These are phyloP conservation scores for Cheumatopsyche charites DNA, from an alignment of 1,140 invertebrate species.

Conservation along the genomic window DNA sequence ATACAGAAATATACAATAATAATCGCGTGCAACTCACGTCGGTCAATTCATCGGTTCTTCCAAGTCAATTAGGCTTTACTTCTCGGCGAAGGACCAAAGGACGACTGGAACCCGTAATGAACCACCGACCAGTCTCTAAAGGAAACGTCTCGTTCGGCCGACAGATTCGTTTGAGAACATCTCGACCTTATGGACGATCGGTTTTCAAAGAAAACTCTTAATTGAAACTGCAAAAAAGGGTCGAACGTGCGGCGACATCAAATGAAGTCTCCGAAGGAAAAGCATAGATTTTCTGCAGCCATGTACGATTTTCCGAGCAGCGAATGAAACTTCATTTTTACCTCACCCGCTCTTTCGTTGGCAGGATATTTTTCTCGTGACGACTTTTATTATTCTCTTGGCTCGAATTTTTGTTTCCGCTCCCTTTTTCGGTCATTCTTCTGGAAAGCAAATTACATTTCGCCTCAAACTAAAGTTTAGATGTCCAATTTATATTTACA, in stretches of 20 bases:
- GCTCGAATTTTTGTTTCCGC: neutral
- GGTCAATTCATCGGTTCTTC: constrained; percentile 11
- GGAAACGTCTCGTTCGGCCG: neutral
- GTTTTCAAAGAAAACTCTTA: neutral
- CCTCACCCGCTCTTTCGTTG: neutral
- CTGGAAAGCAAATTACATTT: constrained; percentile 16
- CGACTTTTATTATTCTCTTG: constrained; percentile 23
- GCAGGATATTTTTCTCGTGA: constrained; percentile 8
- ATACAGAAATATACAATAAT: neutral
- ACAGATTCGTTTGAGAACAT: neutral
- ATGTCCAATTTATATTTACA: neutral
- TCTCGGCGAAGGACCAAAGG: neutral
- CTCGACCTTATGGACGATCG: neutral
- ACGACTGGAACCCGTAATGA: neutral
- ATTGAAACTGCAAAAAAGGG: neutral
- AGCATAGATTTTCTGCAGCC: neutral
- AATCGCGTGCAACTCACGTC: neutral
- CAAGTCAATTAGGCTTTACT: constrained; percentile 1
- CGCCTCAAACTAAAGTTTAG: neutral
- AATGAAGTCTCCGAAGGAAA: neutral
- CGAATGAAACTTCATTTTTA: neutral
- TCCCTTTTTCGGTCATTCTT: neutral
- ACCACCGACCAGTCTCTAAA: neutral
- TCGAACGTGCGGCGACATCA: neutral
- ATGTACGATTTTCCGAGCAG: neutral